These are phyloP conservation scores for Apotomis turbidana DNA, from an alignment of 2,888 invertebrate genomes.

Conservation along the genomic window DNA sequence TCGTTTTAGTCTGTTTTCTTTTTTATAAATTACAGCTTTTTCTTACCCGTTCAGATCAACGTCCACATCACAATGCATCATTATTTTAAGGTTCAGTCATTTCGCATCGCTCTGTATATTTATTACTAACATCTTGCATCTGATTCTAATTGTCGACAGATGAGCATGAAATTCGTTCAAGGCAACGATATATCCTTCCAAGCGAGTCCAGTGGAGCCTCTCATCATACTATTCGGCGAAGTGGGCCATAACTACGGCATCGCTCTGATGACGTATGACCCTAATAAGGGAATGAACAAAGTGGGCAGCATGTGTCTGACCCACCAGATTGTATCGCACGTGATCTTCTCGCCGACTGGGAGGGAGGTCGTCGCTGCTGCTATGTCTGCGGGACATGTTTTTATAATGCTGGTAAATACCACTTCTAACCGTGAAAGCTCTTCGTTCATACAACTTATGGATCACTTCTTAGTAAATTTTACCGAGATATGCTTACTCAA, in stretches of 20 bases:
- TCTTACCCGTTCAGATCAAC: too few species aligned
- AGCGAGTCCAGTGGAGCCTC: conserved; percentile 68
- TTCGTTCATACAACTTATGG: not conserved
- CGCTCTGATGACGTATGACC: conserved; percentile 51
- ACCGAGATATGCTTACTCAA: too few species aligned
- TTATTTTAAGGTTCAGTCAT: too few species aligned
- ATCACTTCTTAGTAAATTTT: too few species aligned
- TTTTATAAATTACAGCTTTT: too few species aligned
- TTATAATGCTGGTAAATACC: conserved; percentile 63
- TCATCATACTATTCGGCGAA: conserved; percentile 66
- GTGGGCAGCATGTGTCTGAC: conserved; percentile 64
- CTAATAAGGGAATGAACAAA: conserved; percentile 44
- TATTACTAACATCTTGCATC: not conserved
- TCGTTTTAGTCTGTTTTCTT: too few species aligned
- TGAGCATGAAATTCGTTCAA: conserved; percentile 57
- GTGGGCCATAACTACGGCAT: conserved; percentile 66
- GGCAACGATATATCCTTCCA: conserved; percentile 64
- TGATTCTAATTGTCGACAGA: conserved; percentile 50
- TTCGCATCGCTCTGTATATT: not conserved
- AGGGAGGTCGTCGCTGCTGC: conserved; percentile 68
- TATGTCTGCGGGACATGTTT: conserved; percentile 76
- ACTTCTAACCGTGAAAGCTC: not conserved
- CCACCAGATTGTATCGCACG: conserved; percentile 70
- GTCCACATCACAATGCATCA: too few species aligned
- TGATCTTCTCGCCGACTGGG: conserved; percentile 68